These are phyloP conservation scores for Philantomba maxwellii DNA, from an alignment of 2,113 vertebrate genomes.

Conservation along the genomic window DNA sequence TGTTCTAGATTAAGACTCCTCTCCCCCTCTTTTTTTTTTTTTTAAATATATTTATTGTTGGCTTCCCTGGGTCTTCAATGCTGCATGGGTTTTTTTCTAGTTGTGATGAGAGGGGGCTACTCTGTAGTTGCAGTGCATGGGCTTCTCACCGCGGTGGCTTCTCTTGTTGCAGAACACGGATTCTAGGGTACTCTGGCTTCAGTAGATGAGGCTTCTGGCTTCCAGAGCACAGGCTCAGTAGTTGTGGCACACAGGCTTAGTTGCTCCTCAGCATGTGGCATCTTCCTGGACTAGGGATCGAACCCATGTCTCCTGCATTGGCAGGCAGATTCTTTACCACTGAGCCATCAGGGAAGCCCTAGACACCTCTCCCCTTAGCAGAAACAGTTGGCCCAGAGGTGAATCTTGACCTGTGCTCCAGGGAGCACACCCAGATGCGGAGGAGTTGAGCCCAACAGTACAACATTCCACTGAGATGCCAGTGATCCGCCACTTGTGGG, in stretches of 20 bases:
- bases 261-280: not conserved
- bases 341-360: not conserved
- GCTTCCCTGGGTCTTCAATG: not conserved
- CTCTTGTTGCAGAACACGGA: not conserved
- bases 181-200: not conserved
- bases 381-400: not conserved
- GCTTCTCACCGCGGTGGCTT: not conserved
- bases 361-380: not conserved
- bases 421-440: not conserved
- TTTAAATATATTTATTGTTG: not conserved
- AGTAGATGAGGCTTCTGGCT: not conserved
- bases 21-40: not conserved
- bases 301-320: not conserved
- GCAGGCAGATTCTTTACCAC: not conserved
- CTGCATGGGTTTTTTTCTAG: not conserved
- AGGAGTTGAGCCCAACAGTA: not conserved
- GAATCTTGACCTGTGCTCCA: not conserved
- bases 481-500: not conserved
- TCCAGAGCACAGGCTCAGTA: not conserved
- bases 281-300: not conserved
- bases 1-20: not conserved
- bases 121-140: not conserved
- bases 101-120: not conserved
- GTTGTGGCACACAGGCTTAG: accelerated
- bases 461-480: not conserved